Base-by-base conservation (phyloP, 2,113 vertebrate species). In the Prionailurus bengalensis region DNA sequence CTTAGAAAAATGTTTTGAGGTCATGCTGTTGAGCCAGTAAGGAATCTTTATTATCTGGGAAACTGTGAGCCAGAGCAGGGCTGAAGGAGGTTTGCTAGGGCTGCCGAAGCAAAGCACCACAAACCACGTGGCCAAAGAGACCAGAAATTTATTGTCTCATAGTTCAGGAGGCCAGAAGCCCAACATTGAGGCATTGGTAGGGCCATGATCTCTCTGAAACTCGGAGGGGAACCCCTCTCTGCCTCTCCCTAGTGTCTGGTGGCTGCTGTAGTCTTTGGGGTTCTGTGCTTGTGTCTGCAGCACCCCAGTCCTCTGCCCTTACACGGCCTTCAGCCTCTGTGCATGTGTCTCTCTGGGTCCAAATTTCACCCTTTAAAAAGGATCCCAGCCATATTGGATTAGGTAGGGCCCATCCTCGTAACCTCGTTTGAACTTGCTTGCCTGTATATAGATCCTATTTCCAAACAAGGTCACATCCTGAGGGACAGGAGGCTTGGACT, bases 231-330 rank as follows among this genome's bases (percentile, higher is more conserved):
- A 3, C 23, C 85, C 19, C 58, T 29, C 27, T 42, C 4, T 61
- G n/a, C 51, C 10, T 25, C 31, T 10, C 58, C 31, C 94, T 76
- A 29, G 73, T 21, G 25, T 73, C n/a, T 33, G 23, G 17, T 9
- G n/a, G 79, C 27, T 63, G 27, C n/a, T 39, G 17, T 51, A 1
- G 0, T 5, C 36, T 21, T 10, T 8, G 42, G 39, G 4, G 1
- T 68, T 51, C 27, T 21, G 68, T 63, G 12, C 36, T 15, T 9
- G 5, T 10, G 33, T 14, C 0, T 1, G 7, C 15, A 27, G 31
- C 42, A 2, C 42, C 19, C 25, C 36, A 29, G 2, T 13, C 23
- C 53, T 48, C 21, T 4, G 3, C 27, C 39, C 21, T 14, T 76
- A 16, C 0, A 1, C 1, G 63, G 71, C 17, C 48, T 11, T 36